A percentile compares a stretch with the other conserved stretches of the same genome.
Evolutionary conservation across 2,113 vertebrate genomes (phyloP).

Genomic region (Hippolais icterina): DNA sequence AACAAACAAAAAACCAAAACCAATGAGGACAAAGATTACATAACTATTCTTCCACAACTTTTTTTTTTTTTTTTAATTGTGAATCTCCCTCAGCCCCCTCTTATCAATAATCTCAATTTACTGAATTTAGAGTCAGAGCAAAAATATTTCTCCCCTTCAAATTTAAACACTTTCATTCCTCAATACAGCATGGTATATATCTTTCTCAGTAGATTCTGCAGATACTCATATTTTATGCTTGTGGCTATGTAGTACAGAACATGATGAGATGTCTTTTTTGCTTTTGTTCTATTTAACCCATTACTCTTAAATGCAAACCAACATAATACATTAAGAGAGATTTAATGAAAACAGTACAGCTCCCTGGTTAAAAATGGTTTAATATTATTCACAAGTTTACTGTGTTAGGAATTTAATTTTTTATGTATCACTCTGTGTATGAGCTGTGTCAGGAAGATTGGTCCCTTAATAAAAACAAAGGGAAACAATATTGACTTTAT

Average conservation of each 20-base stretch:
- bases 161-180: neutral
- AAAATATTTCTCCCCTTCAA: neutral
- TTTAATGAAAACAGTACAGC: neutral
- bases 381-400: neutral
- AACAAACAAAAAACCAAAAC: neutral
- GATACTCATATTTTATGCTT: neutral
- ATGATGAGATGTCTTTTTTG: neutral
- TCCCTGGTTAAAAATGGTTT: neutral
- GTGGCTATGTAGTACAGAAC: neutral
- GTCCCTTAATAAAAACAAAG: constrained; percentile 18
- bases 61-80: neutral
- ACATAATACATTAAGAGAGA: neutral
- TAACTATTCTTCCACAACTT: fast-evolving
- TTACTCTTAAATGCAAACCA: neutral
- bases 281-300: neutral
- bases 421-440: neutral
- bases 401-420: neutral
- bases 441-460: neutral
- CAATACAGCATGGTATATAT: neutral
- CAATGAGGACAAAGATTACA: neutral
- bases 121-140: neutral
- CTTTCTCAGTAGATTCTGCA: neutral
- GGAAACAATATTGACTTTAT: constrained; percentile 4
- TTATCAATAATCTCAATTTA: neutral
- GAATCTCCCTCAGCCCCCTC: neutral